Percentiles rank a stretch among this genome's conserved stretches.
phyloP scores from a whole-genome alignment of 2,888 invertebrate species.

The Netelia inedita region DNA sequence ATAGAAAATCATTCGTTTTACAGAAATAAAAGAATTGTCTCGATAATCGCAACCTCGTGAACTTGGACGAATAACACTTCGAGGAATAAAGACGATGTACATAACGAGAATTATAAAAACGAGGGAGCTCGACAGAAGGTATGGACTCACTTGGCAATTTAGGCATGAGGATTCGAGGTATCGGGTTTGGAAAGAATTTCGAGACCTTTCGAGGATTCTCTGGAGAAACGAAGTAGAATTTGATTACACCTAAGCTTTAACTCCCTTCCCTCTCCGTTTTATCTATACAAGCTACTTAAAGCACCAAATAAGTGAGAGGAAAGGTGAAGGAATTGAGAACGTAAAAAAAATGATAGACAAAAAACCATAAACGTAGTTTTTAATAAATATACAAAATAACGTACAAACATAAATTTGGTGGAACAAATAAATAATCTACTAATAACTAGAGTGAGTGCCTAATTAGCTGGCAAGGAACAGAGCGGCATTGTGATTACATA shows the following conservation, averaged over 20 bases:
- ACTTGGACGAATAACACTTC: not conserved
- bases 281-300: constrained; percentile 31
- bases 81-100: not conserved
- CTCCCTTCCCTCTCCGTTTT: not conserved
- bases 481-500: constrained; percentile 33
- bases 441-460: constrained; percentile 39
- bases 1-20: constrained; percentile 69
- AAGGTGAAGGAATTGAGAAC: constrained; percentile 16
- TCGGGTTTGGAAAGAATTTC: constrained; percentile 18
- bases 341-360: constrained; percentile 42
- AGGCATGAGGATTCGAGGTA: constrained; percentile 23
- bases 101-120: too few relatives aligned
- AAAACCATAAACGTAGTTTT: constrained; percentile 55
- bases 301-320: not conserved
- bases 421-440: constrained; percentile 55
- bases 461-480: constrained; percentile 58
- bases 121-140: not conserved
- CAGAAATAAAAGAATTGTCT: not conserved
- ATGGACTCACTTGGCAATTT: constrained; percentile 39
- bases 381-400: constrained; percentile 48
- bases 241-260: constrained; percentile 18
- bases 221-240: constrained; percentile 7
- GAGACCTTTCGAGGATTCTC: constrained; percentile 16
- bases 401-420: constrained; percentile 52
- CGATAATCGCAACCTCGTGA: not conserved